Evolutionary conservation across 2,888 invertebrate species (phyloP).

Genomic region (Cheilosia impressa): DNA sequence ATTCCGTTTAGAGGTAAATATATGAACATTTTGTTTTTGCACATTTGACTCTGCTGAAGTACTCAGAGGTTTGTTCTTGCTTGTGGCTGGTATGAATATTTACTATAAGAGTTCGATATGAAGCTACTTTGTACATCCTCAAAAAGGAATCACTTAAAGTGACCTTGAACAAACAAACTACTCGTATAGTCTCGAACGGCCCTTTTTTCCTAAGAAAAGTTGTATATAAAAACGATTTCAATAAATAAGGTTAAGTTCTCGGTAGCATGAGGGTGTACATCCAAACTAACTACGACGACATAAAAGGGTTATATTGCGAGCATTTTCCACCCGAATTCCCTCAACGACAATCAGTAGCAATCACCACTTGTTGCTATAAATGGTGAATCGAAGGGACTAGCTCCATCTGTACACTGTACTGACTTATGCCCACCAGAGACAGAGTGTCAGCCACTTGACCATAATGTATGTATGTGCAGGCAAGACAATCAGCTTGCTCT

Average conservation of each 20-base stretch:
- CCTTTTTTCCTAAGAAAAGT: neutral
- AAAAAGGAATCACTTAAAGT: no score
- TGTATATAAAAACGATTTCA: constrained; percentile 13
- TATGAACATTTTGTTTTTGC: no score
- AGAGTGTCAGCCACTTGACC: constrained; percentile 41
- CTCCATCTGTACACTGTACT: constrained; percentile 15
- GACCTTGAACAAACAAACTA: neutral
- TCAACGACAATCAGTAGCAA: constrained; percentile 66
- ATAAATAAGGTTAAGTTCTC: constrained; percentile 45
- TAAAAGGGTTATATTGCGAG: constrained; percentile 60
- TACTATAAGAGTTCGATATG: no score
- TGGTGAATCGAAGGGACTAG: constrained; percentile 45
- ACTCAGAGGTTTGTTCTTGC: no score
- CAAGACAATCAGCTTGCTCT: constrained; percentile 39
- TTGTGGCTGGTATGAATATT: no score
- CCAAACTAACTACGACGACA: constrained; percentile 60
- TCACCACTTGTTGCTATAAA: constrained; percentile 62
- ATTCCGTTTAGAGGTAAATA: no score
- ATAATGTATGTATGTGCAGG: constrained; percentile 21
- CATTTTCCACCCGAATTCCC: constrained; percentile 65
- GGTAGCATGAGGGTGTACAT: constrained; percentile 18
- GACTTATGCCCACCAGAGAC: constrained; percentile 46
- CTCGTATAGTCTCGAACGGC: no score
- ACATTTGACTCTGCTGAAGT: no score
- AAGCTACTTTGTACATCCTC: no score